Base-by-base conservation (phyloP, 2,888 invertebrate genomes). In the Cephus runcator region DNA sequence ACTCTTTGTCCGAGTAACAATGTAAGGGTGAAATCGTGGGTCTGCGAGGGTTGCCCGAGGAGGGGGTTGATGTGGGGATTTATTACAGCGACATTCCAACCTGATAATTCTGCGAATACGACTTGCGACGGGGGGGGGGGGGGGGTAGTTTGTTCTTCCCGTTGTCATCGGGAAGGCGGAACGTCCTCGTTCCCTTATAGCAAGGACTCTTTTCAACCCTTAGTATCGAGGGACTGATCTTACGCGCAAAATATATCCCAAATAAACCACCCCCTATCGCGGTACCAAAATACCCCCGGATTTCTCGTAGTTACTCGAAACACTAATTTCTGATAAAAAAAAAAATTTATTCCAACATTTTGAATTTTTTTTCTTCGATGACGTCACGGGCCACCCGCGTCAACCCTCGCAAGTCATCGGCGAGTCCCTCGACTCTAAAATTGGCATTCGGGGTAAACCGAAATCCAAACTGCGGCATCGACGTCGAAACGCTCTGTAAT, bases 1-100 rank as follows among this genome's bases (percentile, higher is more conserved):
- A 88, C 88, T 89, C 90, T 90, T 90, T 90, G 90, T 90, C 89
- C 89, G 87, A 84, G 87, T 85, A 89, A 90, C 90, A 90, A 90
- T 90, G 89, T 89, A 89, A 88, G 89, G 89, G 89, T 87, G 89
- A 89, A 89, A 87, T 85, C 56, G 56, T 56, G 23, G 56, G 56
- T 56, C 56, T 56, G 87, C 84, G 81, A 83, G 80, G 76, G 79
- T 40, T 80, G 76, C 73, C 76, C 36, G 81, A 56, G 77, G 73
- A 77, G 79, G 84, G 83, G 85, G 86, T 85, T 86, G 89, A 88
- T 87, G 87, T 82, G 84, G 83, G 88, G 89, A 90, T 90, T 90
- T 90, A 90, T 90, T 90, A 89, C 87, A 79, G 79, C 85, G 86
- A 85, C 89, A 89, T 89, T 89, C 90, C 90, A 87, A 85, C 86